Evolutionary conservation across 2,113 vertebrate genomes (phyloP).

Genomic region (Murina feae): DNA sequence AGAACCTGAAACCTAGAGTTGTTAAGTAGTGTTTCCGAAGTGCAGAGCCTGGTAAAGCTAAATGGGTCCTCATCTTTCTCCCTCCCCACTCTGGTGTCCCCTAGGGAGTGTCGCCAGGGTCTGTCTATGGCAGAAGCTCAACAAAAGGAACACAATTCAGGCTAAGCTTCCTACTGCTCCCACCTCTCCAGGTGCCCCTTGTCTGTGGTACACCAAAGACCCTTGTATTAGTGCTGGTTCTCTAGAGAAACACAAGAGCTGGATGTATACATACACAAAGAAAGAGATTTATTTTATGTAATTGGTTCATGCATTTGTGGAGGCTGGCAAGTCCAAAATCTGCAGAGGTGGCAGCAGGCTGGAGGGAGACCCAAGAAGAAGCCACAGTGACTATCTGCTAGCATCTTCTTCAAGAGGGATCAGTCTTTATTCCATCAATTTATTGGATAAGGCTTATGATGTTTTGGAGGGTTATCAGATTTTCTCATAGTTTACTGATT

Average conservation of each 20-base stretch:
- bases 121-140: neutral
- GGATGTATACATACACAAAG: neutral
- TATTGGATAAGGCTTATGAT: neutral
- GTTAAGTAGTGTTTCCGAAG: neutral
- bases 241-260: neutral
- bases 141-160: neutral
- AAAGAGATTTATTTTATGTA: neutral
- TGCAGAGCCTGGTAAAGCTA: neutral
- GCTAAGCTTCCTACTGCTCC: accelerated
- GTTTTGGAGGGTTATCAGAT: neutral
- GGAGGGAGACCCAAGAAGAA: neutral
- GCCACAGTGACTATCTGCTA: too few relatives aligned
- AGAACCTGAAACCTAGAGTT: neutral
- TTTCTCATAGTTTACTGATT: neutral
- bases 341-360: neutral
- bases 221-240: neutral
- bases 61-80: neutral
- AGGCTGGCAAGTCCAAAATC: neutral
- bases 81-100: accelerated
- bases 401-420: neutral
- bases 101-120: accelerated
- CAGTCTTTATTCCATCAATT: neutral
- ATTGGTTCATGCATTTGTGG: neutral
- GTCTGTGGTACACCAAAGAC: neutral
- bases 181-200: too few relatives aligned